Base-by-base conservation (phyloP, 2,888 invertebrate genomes). In the Koerneria pararmatus region DNA sequence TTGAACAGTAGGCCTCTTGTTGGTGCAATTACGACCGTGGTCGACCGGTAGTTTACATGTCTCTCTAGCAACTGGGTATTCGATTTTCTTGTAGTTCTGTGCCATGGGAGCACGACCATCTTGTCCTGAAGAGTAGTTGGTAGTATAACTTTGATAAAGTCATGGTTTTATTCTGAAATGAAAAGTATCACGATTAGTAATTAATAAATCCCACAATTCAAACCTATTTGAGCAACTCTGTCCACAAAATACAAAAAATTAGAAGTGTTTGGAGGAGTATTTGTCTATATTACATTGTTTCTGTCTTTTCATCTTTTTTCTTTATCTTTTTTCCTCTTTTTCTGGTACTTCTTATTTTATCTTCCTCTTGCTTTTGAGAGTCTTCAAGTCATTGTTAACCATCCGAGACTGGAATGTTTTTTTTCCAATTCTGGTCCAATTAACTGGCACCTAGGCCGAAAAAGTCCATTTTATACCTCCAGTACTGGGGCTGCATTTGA, bases 21-120 rank as follows among this genome's bases (percentile, higher is more conserved):
- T 54, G 54, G 37, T 37, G 54, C 63, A 63, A 22, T 53, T n/a
- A 29, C 24, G 31, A 32, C 63, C 63, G 35, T 54, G 51, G 35
- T 63, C 54, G 15, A 63, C 37, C 31, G 11, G 6, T 29, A 32
- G 32, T 32, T 63, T 63, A 54, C 63, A 63, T 0, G 63, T 54
- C 15, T 63, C 53, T 27, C 22, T 63, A 11, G 54, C 63, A 35
- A 63, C 63, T 29, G 63, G 63, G 41, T 63, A 63, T 54, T 63
- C 63, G 54, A 63, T 54, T 54, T 63, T 63, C 63, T 63, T 63
- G 2, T 54, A 53, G 19, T 35, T 54, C 2, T 54, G 63, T 22
- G 63, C 63, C 19, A 54, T 37, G 3, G 63, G 63, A 41, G 54
- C 53, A 1, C 37, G 53, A 24, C 63, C 63, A 41, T 53, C 29